Percentiles rank a stretch among this genome's conserved stretches.
These are phyloP conservation scores for Drosophila bifasciata DNA, from an alignment of 1,140 invertebrate species.

Conservation along the genomic window DNA sequence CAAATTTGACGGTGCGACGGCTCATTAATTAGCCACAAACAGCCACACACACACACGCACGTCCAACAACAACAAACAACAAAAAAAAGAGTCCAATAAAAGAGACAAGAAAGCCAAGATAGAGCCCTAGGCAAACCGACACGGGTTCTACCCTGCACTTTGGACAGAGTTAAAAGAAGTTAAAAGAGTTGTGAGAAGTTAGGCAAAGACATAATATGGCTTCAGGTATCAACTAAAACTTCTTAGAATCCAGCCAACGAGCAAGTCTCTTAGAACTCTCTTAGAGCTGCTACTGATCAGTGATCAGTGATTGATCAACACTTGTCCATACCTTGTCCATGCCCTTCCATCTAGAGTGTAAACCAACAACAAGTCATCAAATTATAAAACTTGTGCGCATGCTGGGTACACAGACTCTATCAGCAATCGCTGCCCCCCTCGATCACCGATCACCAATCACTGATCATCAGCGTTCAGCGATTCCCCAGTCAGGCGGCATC, in stretches of 20 bases:
- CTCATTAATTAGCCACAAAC: slow-evolving; percentile 57
- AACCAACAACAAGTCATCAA: slow-evolving; percentile 53
- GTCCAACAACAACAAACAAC: slow-evolving; percentile 14
- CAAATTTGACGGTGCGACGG: slow-evolving; percentile 47
- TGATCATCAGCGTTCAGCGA: slow-evolving; percentile 7
- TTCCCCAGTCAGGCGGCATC: slow-evolving; percentile 21
- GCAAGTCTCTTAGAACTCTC: too few relatives aligned
- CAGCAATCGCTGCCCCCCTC: neutral
- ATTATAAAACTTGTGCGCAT: slow-evolving; percentile 58
- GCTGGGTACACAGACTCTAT: slow-evolving; percentile 24
- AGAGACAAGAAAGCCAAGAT: slow-evolving; percentile 22
- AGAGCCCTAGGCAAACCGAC: neutral
- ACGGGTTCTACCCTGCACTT: too few relatives aligned
- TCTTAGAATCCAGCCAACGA: too few relatives aligned
- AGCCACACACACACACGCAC: slow-evolving; percentile 37
- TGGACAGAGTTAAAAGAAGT: too few relatives aligned
- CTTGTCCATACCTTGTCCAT: too few relatives aligned
- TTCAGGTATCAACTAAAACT: too few relatives aligned
- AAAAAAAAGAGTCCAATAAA: slow-evolving; percentile 26
- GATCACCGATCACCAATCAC: slow-evolving; percentile 1
- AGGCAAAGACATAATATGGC: too few relatives aligned
- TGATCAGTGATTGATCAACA: too few relatives aligned
- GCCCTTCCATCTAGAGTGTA: too few relatives aligned
- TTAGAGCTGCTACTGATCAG: too few relatives aligned
- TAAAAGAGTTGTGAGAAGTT: fast-evolving